A percentile compares a stretch with the other conserved stretches of the same genome.
These are phyloP conservation scores for Patella ulyssiponensis DNA, from an alignment of 2,888 invertebrate species.

Conservation along the genomic window DNA sequence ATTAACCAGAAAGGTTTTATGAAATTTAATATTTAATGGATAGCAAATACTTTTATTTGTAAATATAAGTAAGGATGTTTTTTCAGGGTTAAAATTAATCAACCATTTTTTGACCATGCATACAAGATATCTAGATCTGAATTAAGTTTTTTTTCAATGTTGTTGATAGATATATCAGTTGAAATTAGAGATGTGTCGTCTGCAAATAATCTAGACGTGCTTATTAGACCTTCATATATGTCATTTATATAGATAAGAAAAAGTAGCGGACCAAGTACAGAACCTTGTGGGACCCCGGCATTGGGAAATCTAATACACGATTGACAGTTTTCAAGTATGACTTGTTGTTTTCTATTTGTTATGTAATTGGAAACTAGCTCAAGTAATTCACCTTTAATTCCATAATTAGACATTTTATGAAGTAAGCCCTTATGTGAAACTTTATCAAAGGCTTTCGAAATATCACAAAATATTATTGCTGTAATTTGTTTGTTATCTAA, in stretches of 20 bases:
- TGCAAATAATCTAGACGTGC: neutral
- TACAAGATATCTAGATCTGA: neutral
- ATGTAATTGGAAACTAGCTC: neutral
- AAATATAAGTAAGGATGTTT: neutral
- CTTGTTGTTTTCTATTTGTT: neutral
- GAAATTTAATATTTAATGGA: neutral
- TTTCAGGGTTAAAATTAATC: neutral
- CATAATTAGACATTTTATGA: conserved; percentile 19
- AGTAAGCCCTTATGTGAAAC: conserved; percentile 9
- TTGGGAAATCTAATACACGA: neutral
- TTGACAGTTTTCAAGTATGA: neutral
- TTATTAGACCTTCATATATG: neutral
- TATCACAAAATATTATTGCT: conserved; percentile 40
- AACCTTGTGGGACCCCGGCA: neutral
- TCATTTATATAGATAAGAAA: conserved; percentile 8
- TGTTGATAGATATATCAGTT: neutral
- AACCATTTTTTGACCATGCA: neutral
- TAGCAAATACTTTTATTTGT: neutral
- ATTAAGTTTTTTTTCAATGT: neutral
- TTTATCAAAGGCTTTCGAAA: conserved; percentile 28
- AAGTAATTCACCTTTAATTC: conserved; percentile 13
- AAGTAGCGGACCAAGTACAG: neutral
- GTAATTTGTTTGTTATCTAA: conserved; percentile 32
- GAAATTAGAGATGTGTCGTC: neutral
- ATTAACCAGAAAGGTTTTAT: neutral